Base-by-base conservation (phyloP, 2,888 invertebrate genomes). In the Diplolepis rosae region DNA sequence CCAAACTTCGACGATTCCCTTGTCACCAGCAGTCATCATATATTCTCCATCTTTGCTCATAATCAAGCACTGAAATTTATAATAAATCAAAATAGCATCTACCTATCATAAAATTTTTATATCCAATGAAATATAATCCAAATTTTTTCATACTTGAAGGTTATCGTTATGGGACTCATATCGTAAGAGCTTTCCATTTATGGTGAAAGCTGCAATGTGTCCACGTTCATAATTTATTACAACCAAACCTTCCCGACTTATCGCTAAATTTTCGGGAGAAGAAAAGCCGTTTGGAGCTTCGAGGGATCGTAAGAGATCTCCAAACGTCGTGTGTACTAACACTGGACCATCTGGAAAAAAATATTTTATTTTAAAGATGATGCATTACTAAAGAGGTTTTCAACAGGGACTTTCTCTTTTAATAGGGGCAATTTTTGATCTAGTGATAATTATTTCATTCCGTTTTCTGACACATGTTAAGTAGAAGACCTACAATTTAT, bases 21-120 rank as follows among this genome's bases (percentile, higher is more conserved):
- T 95, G 88, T 97, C 98, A 15, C 98, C 98, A 77, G 98, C 99
- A 81, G 98, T 95, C 93, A 98, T 97, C 89, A 99, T 92, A 90
- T 99, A 99, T 91, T 99, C 99, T 78, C 99, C 99, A 91, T 99
- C 99, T 71, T 99, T 94, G 79, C 98, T 98, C 87, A 99, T 90
- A 84, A 95, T 92, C 92, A 97, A 92, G 90, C 96, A 96, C 96
- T 96, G 89, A 15, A 90, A 89, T 39, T 18, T 30, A 54, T 27
- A 27, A 45, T 42, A 67, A n/a, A 27, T 4, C 45, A 39, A 45
- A 48, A 15, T 35, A 66, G 35, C 11, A 9, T 32, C 39, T n/a
- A 70, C 18, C 66, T n/a, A n/a, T n/a, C n/a, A n/a, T n/a, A n/a
- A n/a, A n/a, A n/a, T n/a, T n/a, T n/a, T n/a, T n/a, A n/a, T n/a